Evolutionary conservation across 2,797 vertebrate genomes (phyloP).

Genomic region (Rhincodon typus): DNA sequence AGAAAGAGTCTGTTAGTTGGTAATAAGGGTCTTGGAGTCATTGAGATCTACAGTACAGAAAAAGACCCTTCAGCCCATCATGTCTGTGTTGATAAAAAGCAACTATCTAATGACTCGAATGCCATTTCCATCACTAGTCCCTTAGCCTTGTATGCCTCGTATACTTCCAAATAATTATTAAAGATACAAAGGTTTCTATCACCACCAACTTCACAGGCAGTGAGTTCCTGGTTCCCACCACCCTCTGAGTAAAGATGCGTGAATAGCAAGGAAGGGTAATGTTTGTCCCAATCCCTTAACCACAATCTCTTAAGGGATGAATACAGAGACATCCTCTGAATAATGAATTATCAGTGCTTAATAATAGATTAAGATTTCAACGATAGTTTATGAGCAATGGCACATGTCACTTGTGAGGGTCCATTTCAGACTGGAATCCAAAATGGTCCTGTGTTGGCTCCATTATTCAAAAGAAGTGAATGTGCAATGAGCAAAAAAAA

Average conservation of each 20-base stretch:
- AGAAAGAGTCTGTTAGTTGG: background rate
- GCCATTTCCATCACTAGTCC: too few species aligned
- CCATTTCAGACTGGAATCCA: background rate
- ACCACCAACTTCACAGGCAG: too few species aligned
- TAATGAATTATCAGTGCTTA: background rate
- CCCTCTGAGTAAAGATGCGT: background rate
- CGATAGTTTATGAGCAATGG: background rate
- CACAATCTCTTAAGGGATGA: background rate
- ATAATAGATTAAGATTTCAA: background rate
- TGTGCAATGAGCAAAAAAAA: background rate
- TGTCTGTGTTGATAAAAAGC: too few species aligned
- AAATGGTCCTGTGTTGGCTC: background rate
- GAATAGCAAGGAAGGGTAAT: background rate
- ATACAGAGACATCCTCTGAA: background rate
- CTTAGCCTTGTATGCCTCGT: too few species aligned
- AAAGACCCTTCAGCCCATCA: too few species aligned
- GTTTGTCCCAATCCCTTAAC: background rate
- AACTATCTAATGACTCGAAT: too few species aligned
- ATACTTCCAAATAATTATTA: too few species aligned
- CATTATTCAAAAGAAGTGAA: background rate
- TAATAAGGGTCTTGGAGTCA: background rate
- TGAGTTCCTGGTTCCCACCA: too few species aligned
- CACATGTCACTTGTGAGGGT: background rate
- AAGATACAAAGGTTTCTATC: too few species aligned
- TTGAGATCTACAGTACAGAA: too few species aligned